Evolutionary conservation across 2,113 vertebrate species (phyloP).

Genomic region (Orthonyx spaldingii): DNA sequence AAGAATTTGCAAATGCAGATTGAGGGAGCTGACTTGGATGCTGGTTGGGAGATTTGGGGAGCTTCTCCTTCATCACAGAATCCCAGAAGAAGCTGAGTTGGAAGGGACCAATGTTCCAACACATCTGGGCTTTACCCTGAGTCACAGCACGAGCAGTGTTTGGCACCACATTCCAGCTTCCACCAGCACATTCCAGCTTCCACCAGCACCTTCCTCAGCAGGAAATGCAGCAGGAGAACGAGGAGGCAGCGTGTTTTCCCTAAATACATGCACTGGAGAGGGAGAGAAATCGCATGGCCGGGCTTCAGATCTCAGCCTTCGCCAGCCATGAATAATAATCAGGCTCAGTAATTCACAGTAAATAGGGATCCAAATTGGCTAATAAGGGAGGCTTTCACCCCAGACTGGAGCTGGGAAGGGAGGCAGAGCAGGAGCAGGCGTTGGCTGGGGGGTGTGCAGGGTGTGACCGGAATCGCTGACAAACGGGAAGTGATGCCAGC

Average conservation of each 20-base stretch:
- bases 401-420: slow-evolving; percentile 59
- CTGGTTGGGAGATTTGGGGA: background rate
- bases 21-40: background rate
- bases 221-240: background rate
- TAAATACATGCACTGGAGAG: slow-evolving; percentile 17
- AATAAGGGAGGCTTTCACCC: slow-evolving; percentile 76
- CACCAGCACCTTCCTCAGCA: background rate
- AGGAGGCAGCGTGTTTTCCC: background rate
- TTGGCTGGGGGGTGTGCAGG: background rate
- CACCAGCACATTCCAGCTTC: background rate
- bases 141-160: accelerated
- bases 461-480: slow-evolving; percentile 49
- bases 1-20: background rate
- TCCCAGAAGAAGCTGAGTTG: too few relatives aligned
- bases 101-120: background rate
- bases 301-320: slow-evolving; percentile 55
- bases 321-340: slow-evolving; percentile 76
- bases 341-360: slow-evolving; percentile 73
- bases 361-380: slow-evolving; percentile 77
- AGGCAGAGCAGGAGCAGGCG: background rate
- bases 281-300: slow-evolving; percentile 44
- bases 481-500: background rate
- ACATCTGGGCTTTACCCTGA: background rate
- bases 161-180: background rate
- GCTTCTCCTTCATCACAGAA: background rate